These are phyloP conservation scores for Sycophaga agraensis DNA, from an alignment of 1,140 invertebrate genomes.

Conservation along the genomic window DNA sequence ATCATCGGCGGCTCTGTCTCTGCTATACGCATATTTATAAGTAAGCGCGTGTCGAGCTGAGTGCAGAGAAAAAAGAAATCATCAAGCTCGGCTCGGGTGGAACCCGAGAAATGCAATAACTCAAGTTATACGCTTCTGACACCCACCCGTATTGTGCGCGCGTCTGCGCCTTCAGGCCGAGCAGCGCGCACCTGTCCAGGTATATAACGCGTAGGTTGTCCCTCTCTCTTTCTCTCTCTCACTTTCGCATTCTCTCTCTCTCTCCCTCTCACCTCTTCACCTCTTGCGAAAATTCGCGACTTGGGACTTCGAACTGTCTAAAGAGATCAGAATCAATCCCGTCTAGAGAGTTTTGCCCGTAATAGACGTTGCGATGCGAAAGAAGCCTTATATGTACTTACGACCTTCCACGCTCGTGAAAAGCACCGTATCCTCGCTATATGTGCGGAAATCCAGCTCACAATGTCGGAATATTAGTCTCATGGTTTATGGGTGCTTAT, in stretches of 20 bases:
- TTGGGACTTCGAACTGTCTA: conserved; percentile 51
- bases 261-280: too few relatives aligned
- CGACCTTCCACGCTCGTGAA: too few relatives aligned
- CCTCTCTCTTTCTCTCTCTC: too few relatives aligned
- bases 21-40: not conserved
- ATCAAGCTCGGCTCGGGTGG: conserved; percentile 44
- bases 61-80: conserved; percentile 40
- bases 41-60: too few relatives aligned
- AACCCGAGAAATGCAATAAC: conserved; percentile 53
- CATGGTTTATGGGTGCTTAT: too few relatives aligned
- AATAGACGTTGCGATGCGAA: not conserved
- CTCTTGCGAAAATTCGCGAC: conserved; percentile 49
- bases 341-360: conserved; percentile 49
- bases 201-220: conserved; percentile 36
- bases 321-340: conserved; percentile 53
- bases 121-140: conserved; percentile 51
- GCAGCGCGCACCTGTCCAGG: conserved; percentile 52
- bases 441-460: too few relatives aligned
- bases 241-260: too few relatives aligned
- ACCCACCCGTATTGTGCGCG: conserved; percentile 39
- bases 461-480: too few relatives aligned
- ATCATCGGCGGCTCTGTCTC: not conserved
- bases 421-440: too few relatives aligned
- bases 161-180: conserved; percentile 9
- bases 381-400: too few relatives aligned